phyloP scores from a whole-genome alignment of 2,797 vertebrate genomes.

The Ambastaia sidthimunki region DNA sequence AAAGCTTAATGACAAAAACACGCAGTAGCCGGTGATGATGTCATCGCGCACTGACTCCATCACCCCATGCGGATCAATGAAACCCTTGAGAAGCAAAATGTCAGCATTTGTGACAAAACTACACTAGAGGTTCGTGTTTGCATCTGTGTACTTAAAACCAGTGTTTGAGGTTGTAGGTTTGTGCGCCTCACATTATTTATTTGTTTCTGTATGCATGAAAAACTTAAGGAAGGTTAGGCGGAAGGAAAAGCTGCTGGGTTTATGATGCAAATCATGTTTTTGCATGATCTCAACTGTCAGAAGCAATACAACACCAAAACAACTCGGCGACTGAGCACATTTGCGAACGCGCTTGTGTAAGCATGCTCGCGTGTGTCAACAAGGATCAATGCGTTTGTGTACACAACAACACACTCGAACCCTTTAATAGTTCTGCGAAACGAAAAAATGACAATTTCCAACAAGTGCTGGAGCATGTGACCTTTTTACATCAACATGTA shows the following conservation, averaged over 20 bases:
- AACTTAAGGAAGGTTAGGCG: not conserved
- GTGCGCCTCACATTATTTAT: not conserved
- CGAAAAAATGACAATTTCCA: slow-evolving; percentile 32
- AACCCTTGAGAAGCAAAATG: slow-evolving; percentile 43
- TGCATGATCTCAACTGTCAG: slow-evolving; percentile 60
- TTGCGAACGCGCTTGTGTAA: not conserved
- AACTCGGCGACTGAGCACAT: slow-evolving; percentile 16
- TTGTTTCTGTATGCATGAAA: slow-evolving; percentile 6
- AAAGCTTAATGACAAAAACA: slow-evolving; percentile 22
- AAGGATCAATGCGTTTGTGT: not conserved
- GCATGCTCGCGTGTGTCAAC: slow-evolving; percentile 2
- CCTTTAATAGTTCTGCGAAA: slow-evolving; percentile 56
- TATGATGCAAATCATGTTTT: slow-evolving; percentile 58
- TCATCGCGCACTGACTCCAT: slow-evolving; percentile 51
- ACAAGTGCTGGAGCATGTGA: slow-evolving; percentile 40
- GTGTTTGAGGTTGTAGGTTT: not conserved
- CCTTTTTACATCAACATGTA: slow-evolving; percentile 43
- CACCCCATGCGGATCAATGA: slow-evolving; percentile 50
- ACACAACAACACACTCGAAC: slow-evolving; percentile 59
- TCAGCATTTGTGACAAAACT: not conserved
- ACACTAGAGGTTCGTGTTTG: not conserved
- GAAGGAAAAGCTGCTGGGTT: not conserved
- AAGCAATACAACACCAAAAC: slow-evolving; percentile 50
- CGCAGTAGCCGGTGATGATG: slow-evolving; percentile 49
- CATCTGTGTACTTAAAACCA: not conserved